A percentile compares a stretch with the other conserved stretches of the same genome.
Conservation (phyloP, 2,797 vertebrate genomes). For the Knipowitschia caucasica region DNA sequence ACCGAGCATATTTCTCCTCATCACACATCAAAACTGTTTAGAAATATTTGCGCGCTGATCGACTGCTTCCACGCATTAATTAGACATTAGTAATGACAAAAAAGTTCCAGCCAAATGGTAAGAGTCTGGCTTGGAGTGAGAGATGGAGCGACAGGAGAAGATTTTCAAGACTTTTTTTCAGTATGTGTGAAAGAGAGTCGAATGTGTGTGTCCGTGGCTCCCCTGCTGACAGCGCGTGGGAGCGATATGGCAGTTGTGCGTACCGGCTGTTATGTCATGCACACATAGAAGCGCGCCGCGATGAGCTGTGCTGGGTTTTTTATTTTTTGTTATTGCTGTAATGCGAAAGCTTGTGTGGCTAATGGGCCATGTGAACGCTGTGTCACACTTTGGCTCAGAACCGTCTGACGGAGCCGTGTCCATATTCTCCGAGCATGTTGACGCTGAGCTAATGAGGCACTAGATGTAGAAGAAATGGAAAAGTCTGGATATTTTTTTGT, state of each 20-base stretch:
- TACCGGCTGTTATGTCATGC: slow-evolving; percentile 66
- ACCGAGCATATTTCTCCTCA: neutral
- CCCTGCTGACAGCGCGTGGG: slow-evolving; percentile 74
- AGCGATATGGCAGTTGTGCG: slow-evolving; percentile 67
- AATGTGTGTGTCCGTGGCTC: slow-evolving; percentile 45
- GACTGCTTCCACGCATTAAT: slow-evolving; percentile 4
- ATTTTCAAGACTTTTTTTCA: slow-evolving; percentile 46
- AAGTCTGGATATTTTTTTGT: neutral
- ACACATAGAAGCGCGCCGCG: slow-evolving; percentile 24
- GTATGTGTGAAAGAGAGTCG: slow-evolving; percentile 41
- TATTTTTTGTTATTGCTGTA: slow-evolving; percentile 37
- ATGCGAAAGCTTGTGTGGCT: slow-evolving; percentile 30
- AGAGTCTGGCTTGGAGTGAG: slow-evolving; percentile 23
- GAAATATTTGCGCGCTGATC: slow-evolving; percentile 12
- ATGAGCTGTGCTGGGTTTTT: slow-evolving; percentile 23
- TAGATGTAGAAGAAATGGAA: slow-evolving; percentile 16
- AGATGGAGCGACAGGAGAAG: slow-evolving; percentile 1
- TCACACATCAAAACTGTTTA: slow-evolving; percentile 5
- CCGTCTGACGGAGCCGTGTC: slow-evolving; percentile 32
- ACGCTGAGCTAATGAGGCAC: slow-evolving; percentile 43
- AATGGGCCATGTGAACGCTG: slow-evolving; percentile 53
- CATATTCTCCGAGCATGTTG: slow-evolving; percentile 30
- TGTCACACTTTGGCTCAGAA: slow-evolving; percentile 50
- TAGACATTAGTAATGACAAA: slow-evolving; percentile 9
- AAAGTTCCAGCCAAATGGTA: slow-evolving; percentile 5